Base-by-base conservation (phyloP, 1,140 invertebrate genomes). In the Caerostris extrusa region DNA sequence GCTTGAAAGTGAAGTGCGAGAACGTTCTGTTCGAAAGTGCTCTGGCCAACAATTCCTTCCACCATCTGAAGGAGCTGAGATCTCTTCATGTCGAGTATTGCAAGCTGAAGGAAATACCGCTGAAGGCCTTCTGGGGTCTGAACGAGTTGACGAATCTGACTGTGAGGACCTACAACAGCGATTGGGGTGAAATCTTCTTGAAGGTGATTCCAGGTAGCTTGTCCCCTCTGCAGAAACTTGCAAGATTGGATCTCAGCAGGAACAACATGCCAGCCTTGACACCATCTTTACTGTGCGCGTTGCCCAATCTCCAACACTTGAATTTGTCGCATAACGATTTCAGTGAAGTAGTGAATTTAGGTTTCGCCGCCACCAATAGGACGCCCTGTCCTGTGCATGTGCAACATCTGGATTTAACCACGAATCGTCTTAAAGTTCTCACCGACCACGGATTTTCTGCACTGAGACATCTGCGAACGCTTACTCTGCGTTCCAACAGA, bases 231-330 rank as follows among this genome's bases (percentile, higher is more conserved):
- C 96, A 97, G 71, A 97, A 97, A 95, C 96, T 98, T 58, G 96
- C 97, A 93, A 96, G 97, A 94, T 96, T 98, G 93, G 97, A 98
- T 96, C 96, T 98, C 10, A 97, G 97, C 90, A 97, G 97, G 95
- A 98, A 98, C 96, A 98, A 98, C 95, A 97, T 98, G 77, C 98
- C 97, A 97, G 97, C 96, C 50, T 96, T 98, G 69, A 98, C 98
- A 69, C 96, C 96, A 10, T 97, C 97, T 67, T 96, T 98, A 6
- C 97, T 98, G 95, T 98, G 98, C 96, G 97, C 97, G 3, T 96
- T 98, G 14, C 69, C 83, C 7, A 95, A 94, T 57, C 81, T 95
- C 10, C 86, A 95, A 19, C 81, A 91, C n/a, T 87, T 95, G 6
- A 95, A 95, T 94, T 69, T 95, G 19, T 98, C 97, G 53, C 96